These are phyloP conservation scores for Agrypnus murinus DNA, from an alignment of 2,888 invertebrate genomes.

Conservation along the genomic window DNA sequence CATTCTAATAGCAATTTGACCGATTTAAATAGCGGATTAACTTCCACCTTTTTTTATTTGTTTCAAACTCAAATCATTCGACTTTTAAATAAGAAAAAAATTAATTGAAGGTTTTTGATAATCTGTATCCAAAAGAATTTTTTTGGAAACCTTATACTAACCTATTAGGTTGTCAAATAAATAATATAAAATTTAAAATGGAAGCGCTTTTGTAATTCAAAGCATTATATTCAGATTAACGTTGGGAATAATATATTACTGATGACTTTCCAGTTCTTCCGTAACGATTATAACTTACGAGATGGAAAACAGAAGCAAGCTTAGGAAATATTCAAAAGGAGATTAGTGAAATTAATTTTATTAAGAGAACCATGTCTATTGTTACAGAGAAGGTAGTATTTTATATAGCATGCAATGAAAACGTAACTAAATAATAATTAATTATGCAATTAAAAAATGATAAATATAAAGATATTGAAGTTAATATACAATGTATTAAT, in stretches of 20 bases:
- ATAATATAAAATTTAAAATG: constrained; percentile 24
- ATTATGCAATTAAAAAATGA: no score
- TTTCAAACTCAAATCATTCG: constrained; percentile 10
- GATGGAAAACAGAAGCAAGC: not conserved
- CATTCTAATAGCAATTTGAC: constrained; percentile 20
- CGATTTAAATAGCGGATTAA: constrained; percentile 18
- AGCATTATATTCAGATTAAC: constrained; percentile 16
- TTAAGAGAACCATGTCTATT: not conserved
- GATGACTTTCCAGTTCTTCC: constrained; percentile 4
- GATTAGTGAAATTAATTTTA: constrained; percentile 7
- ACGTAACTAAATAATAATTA: no score
- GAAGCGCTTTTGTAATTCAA: constrained; percentile 4
- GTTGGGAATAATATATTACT: constrained; percentile 10
- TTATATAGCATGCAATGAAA: no score
- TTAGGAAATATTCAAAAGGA: not conserved
- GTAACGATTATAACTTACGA: not conserved
- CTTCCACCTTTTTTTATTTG: not conserved
- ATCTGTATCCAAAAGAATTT: not conserved
- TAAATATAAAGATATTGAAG: no score
- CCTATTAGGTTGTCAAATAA: constrained; percentile 9
- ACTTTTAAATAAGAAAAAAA: not conserved
- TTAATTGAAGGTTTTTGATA: constrained; percentile 8
- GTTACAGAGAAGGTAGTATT: not conserved
- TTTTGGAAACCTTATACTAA: not conserved
- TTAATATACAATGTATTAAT: no score